Conservation (phyloP, 2,797 vertebrate species). For the Danio albolineatus region DNA sequence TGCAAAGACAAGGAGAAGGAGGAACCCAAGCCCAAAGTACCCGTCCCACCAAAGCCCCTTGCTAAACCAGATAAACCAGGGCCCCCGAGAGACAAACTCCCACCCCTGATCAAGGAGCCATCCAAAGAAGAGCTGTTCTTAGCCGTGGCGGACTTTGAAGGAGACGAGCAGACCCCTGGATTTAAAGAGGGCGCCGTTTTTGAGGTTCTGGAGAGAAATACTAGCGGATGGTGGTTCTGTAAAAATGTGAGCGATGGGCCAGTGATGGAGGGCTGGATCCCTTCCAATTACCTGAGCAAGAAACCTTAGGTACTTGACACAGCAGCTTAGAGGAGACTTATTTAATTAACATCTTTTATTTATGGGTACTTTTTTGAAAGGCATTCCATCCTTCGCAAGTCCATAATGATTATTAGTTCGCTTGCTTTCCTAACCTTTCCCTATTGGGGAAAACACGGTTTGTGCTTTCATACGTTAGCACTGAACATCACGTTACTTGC, state of each 20-base stretch:
- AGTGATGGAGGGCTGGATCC: conserved; percentile 95
- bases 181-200: conserved; percentile 96
- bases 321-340: conserved; percentile 57
- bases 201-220: conserved; percentile 92
- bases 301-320: conserved; percentile 82
- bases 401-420: conserved; percentile 71
- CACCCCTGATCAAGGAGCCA: conserved; percentile 79
- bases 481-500: conserved; percentile 54
- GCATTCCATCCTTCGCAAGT: conserved; percentile 69
- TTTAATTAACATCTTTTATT: conserved; percentile 75
- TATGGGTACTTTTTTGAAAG: conserved; percentile 75
- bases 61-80: conserved; percentile 85
- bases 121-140: conserved; percentile 88
- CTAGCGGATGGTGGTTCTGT: conserved; percentile 98
- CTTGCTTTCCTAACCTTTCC: conserved; percentile 53
- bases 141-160: conserved; percentile 94
- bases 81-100: conserved; percentile 82
- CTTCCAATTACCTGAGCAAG: conserved; percentile 97
- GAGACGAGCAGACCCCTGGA: conserved; percentile 90
- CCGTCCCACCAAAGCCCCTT: conserved; percentile 79
- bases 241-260: conserved; percentile 86
- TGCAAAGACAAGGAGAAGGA: conserved; percentile 79
- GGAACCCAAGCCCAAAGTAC: conserved; percentile 80
- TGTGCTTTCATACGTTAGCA: conserved; percentile 14
- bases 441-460: conserved; percentile 23